Base-by-base conservation (phyloP, 2,888 invertebrate species). In the Aromia moschata region DNA sequence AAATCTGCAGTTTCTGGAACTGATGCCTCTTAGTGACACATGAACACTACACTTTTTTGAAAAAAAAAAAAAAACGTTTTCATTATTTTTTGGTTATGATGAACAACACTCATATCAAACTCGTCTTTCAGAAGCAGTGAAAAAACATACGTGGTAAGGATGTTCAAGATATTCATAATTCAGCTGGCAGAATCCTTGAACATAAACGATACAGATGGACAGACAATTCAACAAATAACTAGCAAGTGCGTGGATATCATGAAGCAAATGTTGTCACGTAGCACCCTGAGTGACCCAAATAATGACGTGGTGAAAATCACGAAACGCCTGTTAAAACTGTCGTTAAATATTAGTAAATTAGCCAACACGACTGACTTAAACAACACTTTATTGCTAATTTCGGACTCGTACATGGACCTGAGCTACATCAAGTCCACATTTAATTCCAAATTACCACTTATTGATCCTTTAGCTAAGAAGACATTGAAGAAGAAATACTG, bases 381-480 rank as follows among this genome's bases (percentile, higher is more conserved):
- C 12, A 20, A 30, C 14, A 38, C 11, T 4, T 36, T 72, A 11
- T 62, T 68, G 37, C 17, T 53, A 1, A 72, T 79, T 36, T 71
- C 76, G 2, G 74, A 76, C 60, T 54, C 75, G 15, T 78, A 78
- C 63, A 73, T 77, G 43, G 69, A 83, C 14, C 78, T 86, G 2
- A 88, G 88, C 65, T 77, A 85, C 14, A 65, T 88, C 0, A 85
- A 87, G 69, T 74, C 85, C 0, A 81, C 83, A 65, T 75, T 90
- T 2, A 84, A 87, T 73, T 83, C 86, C 0, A 85, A 87, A 75
- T 82, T 90, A 9, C 89, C 89, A 12, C 79, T 87, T 0, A 89
- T 96, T 2, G 97, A 97, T 83, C 94, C 95, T 0, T 88, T 93
- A 0, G 87, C 90, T 57, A 94, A 94, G 78, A 86, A 89, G 64